Base-by-base conservation (phyloP, 2,888 invertebrate genomes). In the Digitonthophagus gazella region DNA sequence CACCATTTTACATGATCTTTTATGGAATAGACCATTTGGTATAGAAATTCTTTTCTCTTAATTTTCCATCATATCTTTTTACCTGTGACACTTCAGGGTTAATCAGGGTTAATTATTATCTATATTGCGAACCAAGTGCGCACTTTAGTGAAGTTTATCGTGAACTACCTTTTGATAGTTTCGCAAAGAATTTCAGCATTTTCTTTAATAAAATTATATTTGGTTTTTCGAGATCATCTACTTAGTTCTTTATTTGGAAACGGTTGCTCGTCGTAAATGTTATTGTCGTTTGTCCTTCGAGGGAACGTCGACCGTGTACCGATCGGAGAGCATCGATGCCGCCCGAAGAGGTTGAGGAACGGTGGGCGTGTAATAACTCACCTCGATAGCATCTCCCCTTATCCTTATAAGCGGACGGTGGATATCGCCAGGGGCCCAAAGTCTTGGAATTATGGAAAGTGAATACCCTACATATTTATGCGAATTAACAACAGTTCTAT, bases 331-430 rank as follows among this genome's bases (percentile, higher is more conserved):
- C 22, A 57, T 64, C 28, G 55, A 64, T 66, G 58, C 55, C 22
- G 61, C 15, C 61, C 64, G 67, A 65, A 70, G 69, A 72, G 71
- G 70, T 68, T 70, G 69, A 71, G 70, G 70, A 72, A 69, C 71
- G 67, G 73, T 73, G 71, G 73, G 73, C 72, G 73, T 69, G 71
- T 66, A 72, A 69, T 72, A 73, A 73, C 68, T 73, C 66, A 71
- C 68, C 63, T 66, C 64, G 73, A 73, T 73, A 73, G 20, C 70
- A 73, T 73, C 73, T 72, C 65, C n/a, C n/a, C 58, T 66, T 67
- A 70, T 67, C 72, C 72, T 67, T 73, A 71, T 72, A 72, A 69
- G 73, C 58, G 67, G 58, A 70, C 71, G 67, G 67, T 67, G 69
- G 28, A 44, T 72, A 71, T 72, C 55, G 73, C 73, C 71, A 71